Evolutionary conservation across 2,888 invertebrate species (phyloP).

Genomic region (Diplolepis rosae): DNA sequence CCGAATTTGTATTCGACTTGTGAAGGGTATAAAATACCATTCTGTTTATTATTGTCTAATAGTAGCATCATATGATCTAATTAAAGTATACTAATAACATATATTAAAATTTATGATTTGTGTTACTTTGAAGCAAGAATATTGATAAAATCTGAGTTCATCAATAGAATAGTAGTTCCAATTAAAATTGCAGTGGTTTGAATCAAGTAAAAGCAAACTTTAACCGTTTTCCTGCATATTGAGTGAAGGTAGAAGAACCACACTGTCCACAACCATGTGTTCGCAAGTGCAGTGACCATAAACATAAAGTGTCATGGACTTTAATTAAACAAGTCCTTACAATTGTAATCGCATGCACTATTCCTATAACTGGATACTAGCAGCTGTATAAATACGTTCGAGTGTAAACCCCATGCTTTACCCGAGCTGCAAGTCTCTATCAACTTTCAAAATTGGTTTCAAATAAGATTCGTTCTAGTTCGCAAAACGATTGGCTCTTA

Average conservation of each 20-base stretch:
- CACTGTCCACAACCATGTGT: slow-evolving; percentile 17
- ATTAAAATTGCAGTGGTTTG: not conserved
- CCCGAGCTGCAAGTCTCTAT: not conserved
- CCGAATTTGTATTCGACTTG: no score
- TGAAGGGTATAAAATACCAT: no score
- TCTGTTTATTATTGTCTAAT: no score
- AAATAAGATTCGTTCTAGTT: slow-evolving; percentile 9
- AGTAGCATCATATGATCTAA: no score
- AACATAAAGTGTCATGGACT: slow-evolving; percentile 23
- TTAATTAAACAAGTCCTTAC: slow-evolving; percentile 29
- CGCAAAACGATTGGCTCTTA: slow-evolving; percentile 6
- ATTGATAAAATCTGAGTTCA: no score
- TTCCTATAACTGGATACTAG: not conserved
- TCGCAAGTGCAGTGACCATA: slow-evolving; percentile 26
- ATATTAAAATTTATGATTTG: no score
- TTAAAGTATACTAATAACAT: no score
- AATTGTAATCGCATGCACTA: slow-evolving; percentile 13
- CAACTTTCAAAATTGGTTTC: not conserved
- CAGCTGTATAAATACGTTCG: slow-evolving; percentile 12
- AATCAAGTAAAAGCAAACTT: not conserved
- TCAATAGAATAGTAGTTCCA: slow-evolving; percentile 13
- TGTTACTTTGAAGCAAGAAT: no score
- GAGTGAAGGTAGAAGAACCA: not conserved
- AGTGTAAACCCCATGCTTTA: slow-evolving; percentile 7
- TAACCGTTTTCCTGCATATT: slow-evolving; percentile 9